phyloP scores from a whole-genome alignment of 2,797 vertebrate genomes.

The Rhinogobio ventralis region DNA sequence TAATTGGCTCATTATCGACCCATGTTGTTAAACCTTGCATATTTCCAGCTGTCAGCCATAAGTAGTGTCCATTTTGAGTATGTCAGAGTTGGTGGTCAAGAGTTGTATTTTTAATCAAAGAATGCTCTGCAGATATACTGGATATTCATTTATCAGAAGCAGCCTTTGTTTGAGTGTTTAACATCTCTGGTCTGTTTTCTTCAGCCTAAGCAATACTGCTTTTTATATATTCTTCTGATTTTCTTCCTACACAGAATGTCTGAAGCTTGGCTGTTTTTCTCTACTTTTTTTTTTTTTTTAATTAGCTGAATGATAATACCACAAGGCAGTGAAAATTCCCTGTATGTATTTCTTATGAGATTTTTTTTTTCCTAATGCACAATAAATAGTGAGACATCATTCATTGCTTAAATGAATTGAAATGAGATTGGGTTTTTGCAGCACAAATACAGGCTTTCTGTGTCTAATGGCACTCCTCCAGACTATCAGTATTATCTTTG shows the following conservation, averaged over 20 bases:
- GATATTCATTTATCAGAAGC: conserved; percentile 26
- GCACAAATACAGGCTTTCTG: conserved; percentile 44
- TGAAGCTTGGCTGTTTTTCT: not conserved
- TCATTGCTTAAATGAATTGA: conserved; percentile 28
- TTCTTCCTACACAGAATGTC: conserved; percentile 12
- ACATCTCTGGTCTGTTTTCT: conserved; percentile 33
- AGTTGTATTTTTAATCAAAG: not conserved
- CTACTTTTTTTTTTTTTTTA: not conserved
- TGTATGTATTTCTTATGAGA: conserved; percentile 29
- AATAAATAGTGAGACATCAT: conserved; percentile 14
- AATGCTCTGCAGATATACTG: not conserved
- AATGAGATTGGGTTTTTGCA: conserved; percentile 41
- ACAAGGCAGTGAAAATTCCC: conserved; percentile 21
- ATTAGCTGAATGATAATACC: conserved; percentile 24
- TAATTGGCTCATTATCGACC: not conserved
- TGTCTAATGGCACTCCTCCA: conserved; percentile 44
- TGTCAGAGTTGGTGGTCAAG: not conserved
- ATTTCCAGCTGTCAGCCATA: not conserved
- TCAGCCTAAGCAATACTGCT: not conserved
- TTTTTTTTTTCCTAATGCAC: conserved; percentile 16
- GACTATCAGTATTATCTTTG: conserved; percentile 41
- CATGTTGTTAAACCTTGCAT: not conserved
- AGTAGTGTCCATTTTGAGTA: not conserved
- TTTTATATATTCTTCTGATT: conserved; percentile 8
- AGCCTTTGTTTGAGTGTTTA: conserved; percentile 33